Base-by-base conservation (phyloP, 2,888 invertebrate genomes). In the Cybosia mesomella region DNA sequence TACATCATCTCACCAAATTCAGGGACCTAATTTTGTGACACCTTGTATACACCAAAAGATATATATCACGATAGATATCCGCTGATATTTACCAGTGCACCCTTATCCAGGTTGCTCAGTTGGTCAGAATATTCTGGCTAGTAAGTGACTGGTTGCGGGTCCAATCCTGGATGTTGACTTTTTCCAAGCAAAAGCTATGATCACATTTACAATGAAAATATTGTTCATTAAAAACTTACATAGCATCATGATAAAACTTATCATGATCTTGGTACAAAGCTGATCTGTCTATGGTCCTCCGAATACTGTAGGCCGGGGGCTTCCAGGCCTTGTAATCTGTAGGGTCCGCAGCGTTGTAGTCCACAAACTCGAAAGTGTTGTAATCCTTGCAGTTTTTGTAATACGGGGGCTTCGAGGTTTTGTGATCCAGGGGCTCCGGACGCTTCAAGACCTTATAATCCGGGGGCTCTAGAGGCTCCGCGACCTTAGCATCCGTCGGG, bases 201-300 rank as follows among this genome's bases (percentile, higher is more conserved):
- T 5, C 3, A 36, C 8, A 36, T 10, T 36, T 36, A n/a, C 2
- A 49, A 43, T 0, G 18, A 43, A 7, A 43, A 18, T 7, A 13
- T 10, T 63, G 62, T 55, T 66, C 28, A 61, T 53, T 55, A 79
- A 68, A 62, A 77, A 75, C 83, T 82, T 22, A 82, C 81, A 32
- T 32, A 28, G 63, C 22, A 22, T 77, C 60, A 39, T 68, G 70
- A 21, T 73, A 57, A 36, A 74, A 77, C 0, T 39, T 53, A 5
- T 78, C 75, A 3, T 81, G 83, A 32, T 81, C 79, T 61, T 78
- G 71, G 3, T 73, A 76, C 21, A 83, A 63, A 8, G 83, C 72
- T 0, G 66, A 65, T 55, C 70, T 72, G 3, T 67, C 66, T 2
- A 82, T 53, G 10, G 57, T 77, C 58, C 74, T 66, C 1, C 49